Evolutionary conservation across 1,140 invertebrate genomes (phyloP), one percentile per base, ranked within the genome.

Genomic region (Lepidurus apus): DNA sequence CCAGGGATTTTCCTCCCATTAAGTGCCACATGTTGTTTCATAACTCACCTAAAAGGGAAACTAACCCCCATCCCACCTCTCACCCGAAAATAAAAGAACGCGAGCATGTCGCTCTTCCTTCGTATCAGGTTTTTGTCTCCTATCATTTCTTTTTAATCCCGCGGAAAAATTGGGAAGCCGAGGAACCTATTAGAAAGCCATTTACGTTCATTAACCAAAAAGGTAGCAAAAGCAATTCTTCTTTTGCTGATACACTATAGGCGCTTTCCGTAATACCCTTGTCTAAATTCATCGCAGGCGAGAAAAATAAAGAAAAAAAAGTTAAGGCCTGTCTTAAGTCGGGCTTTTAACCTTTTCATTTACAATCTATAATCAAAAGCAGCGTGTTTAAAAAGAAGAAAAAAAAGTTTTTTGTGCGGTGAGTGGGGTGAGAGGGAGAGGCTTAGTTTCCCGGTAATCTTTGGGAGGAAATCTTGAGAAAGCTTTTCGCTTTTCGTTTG

Each of bases 91-190:
- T n/a, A 21, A 65, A 65, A 65, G 53, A 17, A 65, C 53, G 34
- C 34, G 34, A 65, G 53, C 53, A 65, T 65, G 17, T 47, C 45
- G n/a, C 21, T 65, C 11, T 65, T 65, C 13, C 13, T 65, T 7
- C 17, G 1, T 65, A 17, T 65, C 53, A 65, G 53, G 9, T 17
- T 17, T 34, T 65, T 65, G n/a, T 65, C 53, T 65, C 53, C 13
- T n/a, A 65, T 65, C 53, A 65, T 65, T 65, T 65, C 53, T 65
- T 65, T 65, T 65, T 65, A 65, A 65, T 65, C 53, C 53, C 17
- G n/a, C 53, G 13, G 53, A 65, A 65, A 65, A 65, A 65, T 65
- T 65, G 53, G 53, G 21, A 65, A 65, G 10, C 53, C 13, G 13
- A 21, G 13, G 53, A 65, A 65, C 13, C 53, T 65, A 65, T 65